Evolutionary conservation across 2,797 vertebrate species (phyloP), one percentile per base, ranked within the genome.

Genomic region (Ctenosaura bakeri): DNA sequence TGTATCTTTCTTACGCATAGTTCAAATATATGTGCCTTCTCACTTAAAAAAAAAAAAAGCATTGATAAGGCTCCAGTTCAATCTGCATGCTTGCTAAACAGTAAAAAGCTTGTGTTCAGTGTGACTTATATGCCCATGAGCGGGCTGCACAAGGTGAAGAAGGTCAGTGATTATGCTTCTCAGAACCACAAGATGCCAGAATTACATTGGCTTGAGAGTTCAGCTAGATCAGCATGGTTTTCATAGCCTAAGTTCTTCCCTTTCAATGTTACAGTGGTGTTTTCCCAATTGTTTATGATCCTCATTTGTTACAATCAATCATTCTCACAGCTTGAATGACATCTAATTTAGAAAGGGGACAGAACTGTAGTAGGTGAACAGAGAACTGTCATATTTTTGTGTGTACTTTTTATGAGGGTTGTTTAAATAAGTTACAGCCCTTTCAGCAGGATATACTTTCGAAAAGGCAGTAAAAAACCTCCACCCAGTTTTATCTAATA

Each of bases 351-450:
- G 90, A 81, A 87, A 82, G 12, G 24, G 35, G 22, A 29, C 9
- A 88, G 91, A 89, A 90, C 14, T 13, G 6, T 79, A 89, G 3
- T 64, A 88, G 66, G 42, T 0, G 56, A 52, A 35, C 85, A 50
- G 56, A 87, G 79, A 14, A 32, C 3, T 29, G 54, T 78, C 12
- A 85, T 81, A 22, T 83, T 2, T 84, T 86, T 93, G 0, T 69
- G 80, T 14, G 0, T 69, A 73, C 9, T 91, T 94, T 62, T 91
- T 85, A 79, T 18, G 91, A 59, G 77, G 90, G 50, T 7, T 32
- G 56, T 12, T 54, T 90, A 92, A 94, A 90, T 85, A 92, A 87
- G 22, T 86, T 89, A 56, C 81, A n/a, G 62, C 54, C 89, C 87
- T 90, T 42, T 85, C 18, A 89, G 0, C 66, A 13, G 84, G 2